These are phyloP conservation scores for Erethizon dorsatum DNA, from an alignment of 2,797 vertebrate genomes.

Conservation along the genomic window DNA sequence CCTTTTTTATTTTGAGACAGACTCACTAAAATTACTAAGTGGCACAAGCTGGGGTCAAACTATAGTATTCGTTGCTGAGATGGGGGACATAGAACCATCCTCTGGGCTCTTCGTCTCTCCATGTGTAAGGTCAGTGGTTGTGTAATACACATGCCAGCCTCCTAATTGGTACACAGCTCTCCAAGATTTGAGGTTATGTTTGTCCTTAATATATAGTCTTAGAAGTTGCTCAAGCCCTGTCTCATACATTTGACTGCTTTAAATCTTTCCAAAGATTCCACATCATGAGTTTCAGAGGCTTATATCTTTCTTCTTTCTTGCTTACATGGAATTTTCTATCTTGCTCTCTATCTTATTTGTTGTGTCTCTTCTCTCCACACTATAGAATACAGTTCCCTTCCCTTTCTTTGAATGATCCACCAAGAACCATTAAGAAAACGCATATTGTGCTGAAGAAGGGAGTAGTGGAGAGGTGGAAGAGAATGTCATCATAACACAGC, in stretches of 20 bases:
- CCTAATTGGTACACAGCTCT: neutral
- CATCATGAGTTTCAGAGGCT: neutral
- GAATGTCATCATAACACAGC: neutral
- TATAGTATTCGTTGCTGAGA: conserved; percentile 15
- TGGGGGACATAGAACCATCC: neutral
- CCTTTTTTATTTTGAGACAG: neutral
- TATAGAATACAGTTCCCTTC: neutral
- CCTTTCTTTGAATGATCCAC: neutral
- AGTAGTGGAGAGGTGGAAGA: neutral
- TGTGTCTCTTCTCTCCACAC: neutral
- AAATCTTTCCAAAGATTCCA: neutral
- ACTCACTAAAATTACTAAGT: neutral
- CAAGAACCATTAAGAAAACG: neutral
- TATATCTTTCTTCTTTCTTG: neutral
- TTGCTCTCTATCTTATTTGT: neutral
- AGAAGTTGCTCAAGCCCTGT: neutral
- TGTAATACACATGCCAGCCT: neutral
- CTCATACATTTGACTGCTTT: neutral
- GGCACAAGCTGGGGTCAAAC: neutral
- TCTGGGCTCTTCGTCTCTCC: neutral
- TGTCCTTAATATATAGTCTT: neutral
- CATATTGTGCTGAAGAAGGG: neutral
- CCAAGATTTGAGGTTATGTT: neutral
- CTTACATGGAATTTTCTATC: neutral
- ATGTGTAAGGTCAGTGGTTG: neutral